Conservation (phyloP, 2,888 invertebrate genomes). For the Ormia ochracea region DNA sequence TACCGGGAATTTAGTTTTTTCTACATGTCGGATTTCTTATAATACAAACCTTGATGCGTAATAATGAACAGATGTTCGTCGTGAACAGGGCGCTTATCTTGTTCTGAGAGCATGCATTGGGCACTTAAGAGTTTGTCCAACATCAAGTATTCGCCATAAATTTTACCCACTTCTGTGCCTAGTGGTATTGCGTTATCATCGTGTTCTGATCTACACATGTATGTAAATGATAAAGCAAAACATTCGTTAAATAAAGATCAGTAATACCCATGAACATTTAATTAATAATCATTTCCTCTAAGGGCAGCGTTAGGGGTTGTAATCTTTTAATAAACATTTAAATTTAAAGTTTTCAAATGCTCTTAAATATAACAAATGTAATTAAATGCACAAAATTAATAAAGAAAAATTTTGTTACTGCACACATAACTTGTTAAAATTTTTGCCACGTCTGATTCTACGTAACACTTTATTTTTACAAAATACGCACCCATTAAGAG, state of each 20-base stretch:
- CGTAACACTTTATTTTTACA: neutral
- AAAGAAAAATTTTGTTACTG: neutral
- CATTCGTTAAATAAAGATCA: neutral
- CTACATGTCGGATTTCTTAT: neutral
- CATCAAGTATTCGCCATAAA: conserved; percentile 94
- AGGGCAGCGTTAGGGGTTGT: no score
- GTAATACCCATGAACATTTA: neutral
- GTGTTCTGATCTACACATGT: conserved; percentile 67
- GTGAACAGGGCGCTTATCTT: conserved; percentile 87
- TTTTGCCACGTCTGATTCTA: neutral
- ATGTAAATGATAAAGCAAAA: conserved; percentile 15
- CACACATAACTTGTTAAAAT: neutral
- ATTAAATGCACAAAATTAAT: no score
- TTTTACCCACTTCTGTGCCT: conserved; percentile 86
- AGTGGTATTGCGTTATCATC: conserved; percentile 77
- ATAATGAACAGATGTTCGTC: conserved; percentile 98
- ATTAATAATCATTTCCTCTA: no score
- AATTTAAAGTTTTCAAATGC: no score
- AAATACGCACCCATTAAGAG: conserved; percentile 69
- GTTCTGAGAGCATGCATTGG: conserved; percentile 87
- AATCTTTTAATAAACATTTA: no score
- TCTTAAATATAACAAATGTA: no score
- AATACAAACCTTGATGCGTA: conserved; percentile 92
- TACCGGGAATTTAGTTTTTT: neutral
- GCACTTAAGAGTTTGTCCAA: conserved; percentile 90